Evolutionary conservation across 2,888 invertebrate genomes (phyloP).

Genomic region (Clepsis dumicolana): DNA sequence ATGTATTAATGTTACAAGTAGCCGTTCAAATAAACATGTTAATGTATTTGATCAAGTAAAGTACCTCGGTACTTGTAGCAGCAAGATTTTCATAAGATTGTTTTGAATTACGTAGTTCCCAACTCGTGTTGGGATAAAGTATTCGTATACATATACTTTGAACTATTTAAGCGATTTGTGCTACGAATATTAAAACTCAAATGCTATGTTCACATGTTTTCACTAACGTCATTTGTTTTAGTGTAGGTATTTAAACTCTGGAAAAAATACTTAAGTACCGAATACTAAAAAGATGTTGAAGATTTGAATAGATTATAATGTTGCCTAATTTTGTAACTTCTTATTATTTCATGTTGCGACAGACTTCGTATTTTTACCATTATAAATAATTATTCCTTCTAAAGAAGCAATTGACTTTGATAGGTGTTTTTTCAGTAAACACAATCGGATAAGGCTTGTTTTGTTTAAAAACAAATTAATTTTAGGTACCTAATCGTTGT

Average conservation of each 20-base stretch:
- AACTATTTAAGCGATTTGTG: no score
- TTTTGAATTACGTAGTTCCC: neutral
- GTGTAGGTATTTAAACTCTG: neutral
- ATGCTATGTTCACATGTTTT: neutral
- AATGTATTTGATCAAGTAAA: conserved; percentile 20
- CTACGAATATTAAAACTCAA: neutral
- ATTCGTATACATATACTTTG: no score
- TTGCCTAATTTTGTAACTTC: neutral
- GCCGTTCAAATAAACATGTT: conserved; percentile 38
- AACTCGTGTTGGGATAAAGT: neutral
- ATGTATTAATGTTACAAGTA: conserved; percentile 36
- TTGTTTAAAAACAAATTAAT: neutral
- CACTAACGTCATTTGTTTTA: neutral
- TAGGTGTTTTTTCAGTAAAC: neutral
- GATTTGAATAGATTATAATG: conserved; percentile 1
- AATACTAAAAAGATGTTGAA: neutral
- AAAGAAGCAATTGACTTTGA: conserved; percentile 2
- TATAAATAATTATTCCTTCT: neutral
- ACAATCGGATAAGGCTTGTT: neutral
- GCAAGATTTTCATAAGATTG: neutral
- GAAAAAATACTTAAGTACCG: neutral
- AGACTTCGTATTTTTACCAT: neutral
- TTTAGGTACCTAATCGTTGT: neutral
- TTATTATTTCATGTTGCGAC: neutral
- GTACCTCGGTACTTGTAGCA: neutral